phyloP scores from a whole-genome alignment of 2,888 invertebrate genomes.

The Cenopis cana region DNA sequence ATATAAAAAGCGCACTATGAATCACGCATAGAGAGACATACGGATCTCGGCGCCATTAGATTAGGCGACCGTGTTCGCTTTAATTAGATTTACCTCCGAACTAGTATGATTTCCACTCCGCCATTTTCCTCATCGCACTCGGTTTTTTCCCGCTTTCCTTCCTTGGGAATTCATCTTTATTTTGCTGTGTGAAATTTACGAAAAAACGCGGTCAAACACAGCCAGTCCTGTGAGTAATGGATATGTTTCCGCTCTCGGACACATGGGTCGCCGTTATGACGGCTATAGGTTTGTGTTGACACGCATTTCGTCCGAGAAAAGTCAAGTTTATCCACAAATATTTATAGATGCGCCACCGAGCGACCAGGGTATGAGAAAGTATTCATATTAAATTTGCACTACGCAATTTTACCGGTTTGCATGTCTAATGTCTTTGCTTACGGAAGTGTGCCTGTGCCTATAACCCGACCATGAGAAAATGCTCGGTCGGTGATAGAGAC shows the following conservation, averaged over 20 bases:
- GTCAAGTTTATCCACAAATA: not conserved
- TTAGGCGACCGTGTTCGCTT: slow-evolving; percentile 22
- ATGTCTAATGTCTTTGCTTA: no score
- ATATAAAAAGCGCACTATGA: slow-evolving; percentile 19
- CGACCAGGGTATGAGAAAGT: no score
- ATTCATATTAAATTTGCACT: no score
- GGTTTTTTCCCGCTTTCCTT: slow-evolving; percentile 25
- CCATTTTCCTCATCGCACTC: slow-evolving; percentile 14
- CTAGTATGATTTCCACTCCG: slow-evolving; percentile 12
- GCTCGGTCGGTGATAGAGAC: no score
- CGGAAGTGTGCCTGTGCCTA: no score
- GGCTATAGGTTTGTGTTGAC: slow-evolving; percentile 13
- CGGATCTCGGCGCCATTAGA: slow-evolving; percentile 28
- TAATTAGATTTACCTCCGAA: slow-evolving; percentile 34
- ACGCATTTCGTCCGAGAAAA: slow-evolving; percentile 14
- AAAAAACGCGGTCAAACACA: slow-evolving; percentile 39
- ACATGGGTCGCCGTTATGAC: slow-evolving; percentile 32
- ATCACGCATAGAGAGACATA: slow-evolving; percentile 3
- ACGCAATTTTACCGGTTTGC: no score
- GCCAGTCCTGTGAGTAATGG: slow-evolving; percentile 39
- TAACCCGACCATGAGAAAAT: no score
- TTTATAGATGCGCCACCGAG: no score
- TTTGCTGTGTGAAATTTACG: slow-evolving; percentile 42
- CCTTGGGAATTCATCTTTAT: slow-evolving; percentile 32
- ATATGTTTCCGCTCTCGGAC: slow-evolving; percentile 29